Evolutionary conservation across 2,888 invertebrate genomes (phyloP).

Genomic region (Tubulanus polymorphus): DNA sequence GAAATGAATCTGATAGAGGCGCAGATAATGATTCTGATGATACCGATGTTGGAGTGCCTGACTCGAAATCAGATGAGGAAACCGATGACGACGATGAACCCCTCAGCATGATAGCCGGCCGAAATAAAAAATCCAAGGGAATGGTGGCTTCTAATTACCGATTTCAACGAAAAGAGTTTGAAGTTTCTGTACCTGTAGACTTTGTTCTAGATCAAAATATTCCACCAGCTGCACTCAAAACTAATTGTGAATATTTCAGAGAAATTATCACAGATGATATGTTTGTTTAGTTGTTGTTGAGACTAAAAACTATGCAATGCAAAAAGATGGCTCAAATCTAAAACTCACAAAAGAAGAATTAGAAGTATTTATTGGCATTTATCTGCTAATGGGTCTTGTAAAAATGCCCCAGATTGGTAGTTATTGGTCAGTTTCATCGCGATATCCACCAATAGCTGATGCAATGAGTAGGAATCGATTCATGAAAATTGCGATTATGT

Average conservation of each 20-base stretch:
- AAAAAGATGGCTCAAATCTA: conserved; percentile 7
- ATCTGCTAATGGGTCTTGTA: conserved; percentile 19
- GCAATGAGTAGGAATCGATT: conserved; percentile 2
- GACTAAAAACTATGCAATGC: conserved; percentile 9
- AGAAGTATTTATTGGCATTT: conserved; percentile 15
- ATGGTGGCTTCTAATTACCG: too few species aligned
- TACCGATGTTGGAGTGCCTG: too few species aligned
- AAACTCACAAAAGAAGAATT: conserved; percentile 10
- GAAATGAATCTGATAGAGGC: too few species aligned
- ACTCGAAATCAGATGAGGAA: too few species aligned
- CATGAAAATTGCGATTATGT: neutral
- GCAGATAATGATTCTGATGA: too few species aligned
- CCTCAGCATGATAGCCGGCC: too few species aligned
- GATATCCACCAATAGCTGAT: conserved; percentile 5
- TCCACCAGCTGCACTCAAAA: too few species aligned
- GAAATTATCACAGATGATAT: conserved; percentile 1
- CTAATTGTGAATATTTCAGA: conserved; percentile 7
- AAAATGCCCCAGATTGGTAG: conserved; percentile 8
- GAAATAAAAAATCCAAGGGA: too few species aligned
- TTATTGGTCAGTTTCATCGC: conserved; percentile 16
- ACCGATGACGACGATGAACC: too few species aligned
- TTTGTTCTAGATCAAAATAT: too few species aligned
- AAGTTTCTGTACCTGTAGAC: too few species aligned
- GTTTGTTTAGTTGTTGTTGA: conserved; percentile 2
- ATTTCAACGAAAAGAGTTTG: too few species aligned